phyloP scores from a whole-genome alignment of 2,797 vertebrate species.

The Ptychobarbus kaznakovi region DNA sequence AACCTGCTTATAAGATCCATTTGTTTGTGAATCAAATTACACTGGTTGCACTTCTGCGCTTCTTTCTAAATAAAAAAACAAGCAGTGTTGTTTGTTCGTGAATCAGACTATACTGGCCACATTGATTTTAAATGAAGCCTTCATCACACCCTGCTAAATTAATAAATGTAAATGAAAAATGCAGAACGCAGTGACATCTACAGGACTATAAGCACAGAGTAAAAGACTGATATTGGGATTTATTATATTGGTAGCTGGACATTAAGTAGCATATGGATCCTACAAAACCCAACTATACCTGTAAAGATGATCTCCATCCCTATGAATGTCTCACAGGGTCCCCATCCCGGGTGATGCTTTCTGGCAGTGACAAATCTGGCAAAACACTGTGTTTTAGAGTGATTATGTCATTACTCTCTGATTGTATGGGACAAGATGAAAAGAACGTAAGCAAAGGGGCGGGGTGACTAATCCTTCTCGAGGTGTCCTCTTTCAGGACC shows the following conservation, averaged over 20 bases:
- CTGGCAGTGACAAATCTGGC: slow-evolving; percentile 74
- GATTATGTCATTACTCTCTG: slow-evolving; percentile 82
- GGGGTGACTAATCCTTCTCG: slow-evolving; percentile 75
- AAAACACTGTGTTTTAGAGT: slow-evolving; percentile 73
- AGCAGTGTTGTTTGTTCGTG: background rate
- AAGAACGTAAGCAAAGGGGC: slow-evolving; percentile 72
- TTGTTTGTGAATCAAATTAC: background rate
- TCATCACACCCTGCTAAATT: background rate
- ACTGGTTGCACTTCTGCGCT: background rate
- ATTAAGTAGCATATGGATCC: slow-evolving; percentile 11
- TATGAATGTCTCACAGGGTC: slow-evolving; percentile 65
- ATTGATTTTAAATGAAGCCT: background rate
- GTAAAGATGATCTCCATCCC: slow-evolving; percentile 56
- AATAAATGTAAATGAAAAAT: background rate
- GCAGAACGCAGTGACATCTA: background rate
- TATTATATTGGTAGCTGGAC: background rate
- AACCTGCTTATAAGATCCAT: background rate
- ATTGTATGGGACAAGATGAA: slow-evolving; percentile 81
- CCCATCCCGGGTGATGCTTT: slow-evolving; percentile 70
- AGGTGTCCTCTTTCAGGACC: slow-evolving; percentile 83
- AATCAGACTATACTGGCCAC: background rate
- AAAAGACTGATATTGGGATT: background rate
- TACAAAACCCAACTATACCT: slow-evolving; percentile 46
- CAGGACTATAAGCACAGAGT: background rate
- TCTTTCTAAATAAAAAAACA: too few species aligned